A percentile compares a stretch with the other conserved stretches of the same genome.
Evolutionary conservation across 1,140 invertebrate genomes (phyloP).

Genomic region (Gonioctena quinquepunctata): DNA sequence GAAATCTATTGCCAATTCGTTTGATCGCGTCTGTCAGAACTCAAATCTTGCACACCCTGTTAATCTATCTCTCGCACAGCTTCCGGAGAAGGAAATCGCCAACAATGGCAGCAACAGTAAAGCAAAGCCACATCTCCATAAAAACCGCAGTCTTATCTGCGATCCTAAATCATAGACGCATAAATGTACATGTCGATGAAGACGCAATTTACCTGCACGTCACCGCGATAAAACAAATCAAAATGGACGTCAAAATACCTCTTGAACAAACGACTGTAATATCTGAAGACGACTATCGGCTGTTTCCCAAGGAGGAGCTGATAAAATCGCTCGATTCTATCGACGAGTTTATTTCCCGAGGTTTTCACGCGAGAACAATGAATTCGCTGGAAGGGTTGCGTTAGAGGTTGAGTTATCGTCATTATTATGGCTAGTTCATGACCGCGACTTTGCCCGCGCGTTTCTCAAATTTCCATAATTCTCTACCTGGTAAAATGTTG

Average conservation of each 20-base stretch:
- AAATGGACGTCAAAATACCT: not conserved
- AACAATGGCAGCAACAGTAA: not conserved
- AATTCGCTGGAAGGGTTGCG: too few species aligned
- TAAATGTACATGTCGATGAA: not conserved
- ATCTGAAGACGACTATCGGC: conserved; percentile 3
- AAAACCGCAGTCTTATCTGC: not conserved
- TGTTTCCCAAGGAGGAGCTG: not conserved
- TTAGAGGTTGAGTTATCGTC: too few species aligned
- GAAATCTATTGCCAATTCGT: too few species aligned
- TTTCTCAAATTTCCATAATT: too few species aligned
- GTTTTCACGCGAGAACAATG: not conserved
- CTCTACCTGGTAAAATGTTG: too few species aligned
- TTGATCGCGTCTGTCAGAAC: too few species aligned
- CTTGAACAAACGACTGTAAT: not conserved
- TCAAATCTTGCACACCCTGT: too few species aligned
- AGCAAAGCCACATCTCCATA: not conserved
- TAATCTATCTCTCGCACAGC: too few species aligned
- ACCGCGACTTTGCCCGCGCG: too few species aligned
- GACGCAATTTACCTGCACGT: not conserved
- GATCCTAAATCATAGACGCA: not conserved
- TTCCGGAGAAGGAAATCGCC: not conserved
- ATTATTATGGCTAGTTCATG: too few species aligned
- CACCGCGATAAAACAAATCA: conserved; percentile 1
- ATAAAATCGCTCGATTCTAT: not conserved
- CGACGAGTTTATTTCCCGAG: not conserved